Base-by-base conservation (phyloP, 1,140 invertebrate genomes). In the Bombus affinis region DNA sequence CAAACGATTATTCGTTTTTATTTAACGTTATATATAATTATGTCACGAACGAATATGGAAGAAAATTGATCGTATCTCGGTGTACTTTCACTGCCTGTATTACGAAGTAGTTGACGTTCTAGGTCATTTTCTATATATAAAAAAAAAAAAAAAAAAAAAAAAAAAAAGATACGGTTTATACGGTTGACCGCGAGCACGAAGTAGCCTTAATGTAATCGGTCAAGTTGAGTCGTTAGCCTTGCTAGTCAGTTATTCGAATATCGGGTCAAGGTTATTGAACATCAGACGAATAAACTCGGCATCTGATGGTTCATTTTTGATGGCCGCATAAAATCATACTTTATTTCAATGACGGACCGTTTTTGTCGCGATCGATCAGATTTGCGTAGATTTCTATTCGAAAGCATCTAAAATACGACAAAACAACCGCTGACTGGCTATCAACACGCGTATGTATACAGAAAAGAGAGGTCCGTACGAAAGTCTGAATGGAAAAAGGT, bases 191-290 rank as follows among this genome's bases (percentile, higher is more conserved):
- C 75, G 68, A 75, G 13, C 22, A 32, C 72, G 76, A 88, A 79
- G 44, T 39, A 74, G 66, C 81, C 68, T 80, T 72, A 81, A 85
- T 89, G 57, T 87, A 90, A 87, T 82, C 79, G 66, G 86, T 85
- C 88, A 89, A 84, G 89, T 87, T 77, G 86, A 90, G 75, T 72
- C 82, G 85, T 84, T 32, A 85, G 78, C 89, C 89, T 90, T 90
- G 88, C 47, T 76, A 39, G 42, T 57, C 44, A 85, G 71, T 89
- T 90, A 87, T 81, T 35, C 68, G 75, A 90, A 90, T 90, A 90
- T 80, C 70, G 47, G 89, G 89, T 90, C 88, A 89, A 89, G 89
- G 89, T 89, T 90, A 81, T n/a, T n/a, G 59, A 42, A 78, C 42
- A n/a, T 78, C 83, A 65, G 81, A 68, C 59, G 42, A 88, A 86